Evolutionary conservation across 2,888 invertebrate species (phyloP).

Genomic region (Ypsolopha sequella): DNA sequence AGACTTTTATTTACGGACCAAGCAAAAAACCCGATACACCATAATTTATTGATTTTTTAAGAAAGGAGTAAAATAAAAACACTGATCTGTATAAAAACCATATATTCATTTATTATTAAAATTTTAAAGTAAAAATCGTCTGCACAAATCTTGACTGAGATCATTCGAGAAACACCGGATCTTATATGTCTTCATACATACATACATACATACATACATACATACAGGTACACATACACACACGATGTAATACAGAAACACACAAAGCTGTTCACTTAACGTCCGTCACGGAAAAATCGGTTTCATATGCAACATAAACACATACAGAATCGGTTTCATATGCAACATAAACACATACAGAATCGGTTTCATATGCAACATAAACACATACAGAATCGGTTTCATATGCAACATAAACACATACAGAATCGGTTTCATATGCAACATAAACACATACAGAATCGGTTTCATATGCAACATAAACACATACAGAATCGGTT

Average conservation of each 20-base stretch:
- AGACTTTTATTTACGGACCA: neutral
- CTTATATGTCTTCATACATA: neutral
- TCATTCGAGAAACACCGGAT: conserved; percentile 15
- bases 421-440: too few species aligned
- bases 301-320: too few species aligned
- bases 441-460: too few species aligned
- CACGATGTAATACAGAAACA: neutral
- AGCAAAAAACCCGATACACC: neutral
- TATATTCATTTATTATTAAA: conserved; percentile 55
- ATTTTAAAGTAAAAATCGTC: conserved; percentile 58
- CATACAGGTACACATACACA: neutral
- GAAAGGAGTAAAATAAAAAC: conserved; percentile 12
- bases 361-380: neutral
- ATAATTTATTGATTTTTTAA: neutral
- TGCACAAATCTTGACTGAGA: conserved; percentile 33
- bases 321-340: too few species aligned
- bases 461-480: too few species aligned
- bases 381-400: conserved; percentile 1
- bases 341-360: neutral
- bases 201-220: too few species aligned
- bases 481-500: too few species aligned
- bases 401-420: too few species aligned
- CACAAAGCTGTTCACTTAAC: neutral
- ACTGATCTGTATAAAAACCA: conserved; percentile 54
- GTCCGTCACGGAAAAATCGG: too few species aligned